phyloP scores from a whole-genome alignment of 2,113 vertebrate species.

The Ictalurus punctatus region DNA sequence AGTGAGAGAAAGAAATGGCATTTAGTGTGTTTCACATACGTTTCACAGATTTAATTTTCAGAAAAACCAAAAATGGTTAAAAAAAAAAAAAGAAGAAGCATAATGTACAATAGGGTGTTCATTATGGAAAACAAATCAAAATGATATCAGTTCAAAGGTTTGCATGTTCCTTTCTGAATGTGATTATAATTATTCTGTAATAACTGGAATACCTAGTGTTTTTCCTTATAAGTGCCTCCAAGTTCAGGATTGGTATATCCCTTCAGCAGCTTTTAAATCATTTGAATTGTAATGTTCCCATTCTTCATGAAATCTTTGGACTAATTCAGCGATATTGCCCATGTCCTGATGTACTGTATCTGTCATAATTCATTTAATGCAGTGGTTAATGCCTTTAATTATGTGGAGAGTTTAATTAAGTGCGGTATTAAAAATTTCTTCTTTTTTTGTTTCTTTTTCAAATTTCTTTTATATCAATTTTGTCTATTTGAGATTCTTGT shows the following conservation, averaged over 20 bases:
- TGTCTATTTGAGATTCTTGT: background rate
- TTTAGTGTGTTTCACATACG: background rate
- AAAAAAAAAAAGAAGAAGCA: no score
- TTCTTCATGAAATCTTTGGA: background rate
- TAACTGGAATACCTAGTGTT: background rate
- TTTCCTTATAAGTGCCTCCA: background rate
- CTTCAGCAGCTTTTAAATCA: no score
- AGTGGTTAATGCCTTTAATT: background rate
- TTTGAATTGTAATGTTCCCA: background rate
- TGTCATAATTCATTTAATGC: background rate
- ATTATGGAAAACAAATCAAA: no score
- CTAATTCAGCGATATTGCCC: background rate
- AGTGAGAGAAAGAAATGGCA: background rate
- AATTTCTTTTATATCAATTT: background rate
- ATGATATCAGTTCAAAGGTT: no score
- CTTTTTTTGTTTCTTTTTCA: no score
- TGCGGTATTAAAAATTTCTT: background rate
- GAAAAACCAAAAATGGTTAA: no score
- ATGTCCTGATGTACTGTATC: background rate
- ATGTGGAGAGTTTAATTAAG: background rate
- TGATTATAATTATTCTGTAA: background rate
- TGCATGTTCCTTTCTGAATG: background rate
- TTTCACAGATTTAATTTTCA: background rate
- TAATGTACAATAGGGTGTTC: no score
- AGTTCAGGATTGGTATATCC: no score